Conservation (phyloP, 2,113 vertebrate species). For the Hydrolagus affinis region DNA sequence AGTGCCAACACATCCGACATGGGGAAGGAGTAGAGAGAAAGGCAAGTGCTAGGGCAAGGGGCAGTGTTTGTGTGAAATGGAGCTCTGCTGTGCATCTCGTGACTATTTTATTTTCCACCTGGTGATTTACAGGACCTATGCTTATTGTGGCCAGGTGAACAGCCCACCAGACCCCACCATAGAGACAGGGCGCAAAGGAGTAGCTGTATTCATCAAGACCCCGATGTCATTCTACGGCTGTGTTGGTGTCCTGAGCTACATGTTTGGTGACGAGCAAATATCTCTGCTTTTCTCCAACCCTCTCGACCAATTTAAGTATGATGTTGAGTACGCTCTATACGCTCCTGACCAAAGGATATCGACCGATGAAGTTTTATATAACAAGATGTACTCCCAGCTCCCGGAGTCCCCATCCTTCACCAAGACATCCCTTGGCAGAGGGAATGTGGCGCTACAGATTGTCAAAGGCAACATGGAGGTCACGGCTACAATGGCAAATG, state of each 20-base stretch:
- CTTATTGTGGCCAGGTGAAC: background rate
- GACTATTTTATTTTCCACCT: too few species aligned
- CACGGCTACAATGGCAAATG: slow-evolving; percentile 9
- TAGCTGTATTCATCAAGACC: slow-evolving; percentile 9
- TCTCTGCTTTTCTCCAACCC: slow-evolving; percentile 14
- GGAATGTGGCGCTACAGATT: background rate
- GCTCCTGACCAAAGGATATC: background rate
- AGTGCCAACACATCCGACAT: too few species aligned
- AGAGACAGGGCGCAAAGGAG: background rate
- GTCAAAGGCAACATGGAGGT: background rate
- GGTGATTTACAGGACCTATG: slow-evolving; percentile 2
- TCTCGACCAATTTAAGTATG: background rate
- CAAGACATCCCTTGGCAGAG: background rate
- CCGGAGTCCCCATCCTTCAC: slow-evolving; percentile 7
- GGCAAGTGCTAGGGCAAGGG: too few species aligned
- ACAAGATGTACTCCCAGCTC: background rate
- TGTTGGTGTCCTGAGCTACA: slow-evolving; percentile 9
- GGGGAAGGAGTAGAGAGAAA: too few species aligned
- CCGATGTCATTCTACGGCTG: background rate
- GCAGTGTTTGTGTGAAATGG: too few species aligned
- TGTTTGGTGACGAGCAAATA: background rate
- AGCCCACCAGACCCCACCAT: background rate
- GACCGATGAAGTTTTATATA: background rate
- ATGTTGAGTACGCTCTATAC: background rate
- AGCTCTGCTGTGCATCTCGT: too few species aligned